Conservation (phyloP, 2,113 vertebrate species). For the Pseudorectes ferrugineus region DNA sequence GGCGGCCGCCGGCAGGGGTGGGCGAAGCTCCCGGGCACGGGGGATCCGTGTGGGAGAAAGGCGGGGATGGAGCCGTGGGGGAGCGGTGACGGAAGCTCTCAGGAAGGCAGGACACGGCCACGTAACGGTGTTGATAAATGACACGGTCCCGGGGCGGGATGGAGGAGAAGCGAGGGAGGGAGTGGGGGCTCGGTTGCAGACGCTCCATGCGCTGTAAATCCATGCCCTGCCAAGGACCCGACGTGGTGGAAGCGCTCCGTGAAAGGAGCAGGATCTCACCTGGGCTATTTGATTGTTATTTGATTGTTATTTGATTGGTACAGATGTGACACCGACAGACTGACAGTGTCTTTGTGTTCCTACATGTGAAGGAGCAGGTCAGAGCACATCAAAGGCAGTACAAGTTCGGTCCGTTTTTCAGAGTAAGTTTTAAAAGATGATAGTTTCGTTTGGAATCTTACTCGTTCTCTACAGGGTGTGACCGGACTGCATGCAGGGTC, state of each 20-base stretch:
- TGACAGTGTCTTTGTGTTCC: neutral
- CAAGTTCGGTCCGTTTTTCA: neutral
- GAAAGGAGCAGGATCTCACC: neutral
- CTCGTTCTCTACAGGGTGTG: neutral
- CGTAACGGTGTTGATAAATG: neutral
- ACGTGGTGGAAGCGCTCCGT: fast-evolving
- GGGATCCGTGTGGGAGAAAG: fast-evolving
- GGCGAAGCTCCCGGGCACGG: neutral
- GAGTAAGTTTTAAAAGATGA: neutral
- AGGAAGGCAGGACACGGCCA: fast-evolving
- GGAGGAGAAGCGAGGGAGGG: neutral
- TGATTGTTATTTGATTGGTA: neutral
- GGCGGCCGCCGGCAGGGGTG: neutral
- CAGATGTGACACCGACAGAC: no score
- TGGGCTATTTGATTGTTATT: neutral
- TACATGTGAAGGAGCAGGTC: neutral
- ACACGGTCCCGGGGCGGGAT: neutral
- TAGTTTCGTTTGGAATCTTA: neutral
- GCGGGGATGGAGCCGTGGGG: neutral
- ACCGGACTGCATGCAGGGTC: fast-evolving
- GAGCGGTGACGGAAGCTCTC: neutral
- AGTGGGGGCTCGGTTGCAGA: fast-evolving
- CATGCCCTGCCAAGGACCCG: neutral
- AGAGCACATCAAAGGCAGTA: neutral
- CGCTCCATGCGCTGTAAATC: fast-evolving